Percentiles rank a stretch among this genome's conserved stretches.
Conservation (phyloP, 2,113 vertebrate species). For the Marcusenius ussheri region DNA sequence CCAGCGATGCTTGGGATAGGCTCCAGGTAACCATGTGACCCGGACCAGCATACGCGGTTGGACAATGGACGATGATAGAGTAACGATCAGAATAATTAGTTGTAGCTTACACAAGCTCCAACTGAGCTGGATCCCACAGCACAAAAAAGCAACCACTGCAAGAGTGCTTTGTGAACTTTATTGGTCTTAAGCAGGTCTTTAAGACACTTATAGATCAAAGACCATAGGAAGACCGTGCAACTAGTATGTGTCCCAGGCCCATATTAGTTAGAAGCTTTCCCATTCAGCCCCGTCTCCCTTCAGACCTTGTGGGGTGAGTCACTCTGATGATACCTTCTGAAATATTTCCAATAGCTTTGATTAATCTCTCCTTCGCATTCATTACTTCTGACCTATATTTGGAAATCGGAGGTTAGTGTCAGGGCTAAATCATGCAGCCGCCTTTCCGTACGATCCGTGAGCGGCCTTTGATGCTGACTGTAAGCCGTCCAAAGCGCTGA, state of each 20-base stretch:
- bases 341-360: slow-evolving; percentile 7
- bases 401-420: not conserved
- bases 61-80: not conserved
- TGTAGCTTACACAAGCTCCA: not conserved
- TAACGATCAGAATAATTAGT: not conserved
- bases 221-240: not conserved
- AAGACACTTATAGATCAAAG: not conserved
- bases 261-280: not conserved
- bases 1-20: not conserved
- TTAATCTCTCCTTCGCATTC: not conserved
- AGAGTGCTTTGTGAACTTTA: not conserved
- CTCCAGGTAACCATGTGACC: not conserved
- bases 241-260: not conserved
- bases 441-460: not conserved
- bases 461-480: not conserved
- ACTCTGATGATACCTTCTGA: not conserved
- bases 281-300: not conserved
- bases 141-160: not conserved
- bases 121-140: not conserved
- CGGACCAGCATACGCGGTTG: not conserved
- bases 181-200: not conserved
- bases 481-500: not conserved
- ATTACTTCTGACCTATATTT: not conserved
- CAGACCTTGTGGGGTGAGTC: not conserved
- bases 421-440: not conserved